Percentiles rank a stretch among this genome's conserved stretches.
These are phyloP conservation scores for Abrostola triplasia DNA, from an alignment of 2,888 invertebrate species.

Conservation along the genomic window DNA sequence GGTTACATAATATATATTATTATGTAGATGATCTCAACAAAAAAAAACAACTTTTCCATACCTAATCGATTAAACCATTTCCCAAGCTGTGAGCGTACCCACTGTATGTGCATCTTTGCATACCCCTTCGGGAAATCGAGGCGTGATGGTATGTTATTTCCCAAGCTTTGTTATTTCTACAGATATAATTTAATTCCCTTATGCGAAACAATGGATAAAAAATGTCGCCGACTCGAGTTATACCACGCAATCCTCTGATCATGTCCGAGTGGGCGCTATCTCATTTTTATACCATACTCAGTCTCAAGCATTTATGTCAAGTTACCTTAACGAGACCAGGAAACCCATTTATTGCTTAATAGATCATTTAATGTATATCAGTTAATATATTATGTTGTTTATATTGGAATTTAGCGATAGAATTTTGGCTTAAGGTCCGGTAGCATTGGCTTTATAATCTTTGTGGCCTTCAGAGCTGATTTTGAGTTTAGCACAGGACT, in stretches of 20 bases:
- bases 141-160: background rate
- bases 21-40: no score
- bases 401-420: conserved; percentile 7
- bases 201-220: conserved; percentile 39
- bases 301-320: conserved; percentile 38
- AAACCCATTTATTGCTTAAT: conserved; percentile 44
- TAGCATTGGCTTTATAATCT: no score
- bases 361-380: conserved; percentile 33
- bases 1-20: no score
- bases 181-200: conserved; percentile 31
- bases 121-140: no score
- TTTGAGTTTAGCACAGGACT: no score
- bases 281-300: conserved; percentile 41
- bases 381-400: conserved; percentile 13
- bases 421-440: background rate
- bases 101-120: no score
- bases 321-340: conserved; percentile 52
- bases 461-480: no score
- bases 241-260: conserved; percentile 37
- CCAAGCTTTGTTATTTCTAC: conserved; percentile 15
- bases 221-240: conserved; percentile 27
- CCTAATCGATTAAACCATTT: no score
- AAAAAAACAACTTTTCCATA: no score
- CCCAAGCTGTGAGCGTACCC: no score
- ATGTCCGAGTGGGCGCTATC: conserved; percentile 34